Base-by-base conservation (phyloP, 2,888 invertebrate genomes). In the Nematopogon swammerdamellus region DNA sequence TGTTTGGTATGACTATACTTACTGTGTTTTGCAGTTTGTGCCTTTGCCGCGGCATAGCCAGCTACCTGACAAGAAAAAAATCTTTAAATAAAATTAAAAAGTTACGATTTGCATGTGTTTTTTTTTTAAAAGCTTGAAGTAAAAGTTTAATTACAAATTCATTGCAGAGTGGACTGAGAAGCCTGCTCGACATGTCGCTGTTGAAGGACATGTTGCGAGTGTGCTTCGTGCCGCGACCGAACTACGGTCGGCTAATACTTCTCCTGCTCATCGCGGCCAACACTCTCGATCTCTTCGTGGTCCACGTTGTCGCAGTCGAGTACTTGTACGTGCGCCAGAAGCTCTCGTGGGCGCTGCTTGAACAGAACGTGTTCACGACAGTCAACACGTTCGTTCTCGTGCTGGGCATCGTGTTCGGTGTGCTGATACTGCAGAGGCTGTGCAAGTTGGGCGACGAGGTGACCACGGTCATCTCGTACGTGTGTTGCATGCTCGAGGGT, bases 281-380 rank as follows among this genome's bases (percentile, higher is more conserved):
- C 60, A 65, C 63, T 56, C 72, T 59, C 60, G 36, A 36, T 14
- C 58, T 79, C 51, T 67, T 80, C 51, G 64, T 72, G 18, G 47
- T 73, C 3, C 71, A 76, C 53, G 85, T 77, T 19, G 50, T 64
- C n/a, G 59, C 67, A 10, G 70, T 89, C n/a, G 79, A 81, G 46
- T 89, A 84, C 60, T 59, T 87, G 56, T 90, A 86, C 57, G 65
- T 84, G 5, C 80, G 86, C 53, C 75, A 82, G 36, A 83, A 84
- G 58, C 82, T 91, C 43, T 72, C 82, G 18, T 91, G 89, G 90
- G 74, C 82, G 16, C 69, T 88, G 30, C 68, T 79, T 48, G 74
- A 85, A 20, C 88, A 77, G 57, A 87, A 86, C 0, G 65, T 73
- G 29, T 89, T 74, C 61, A 76, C 79, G 16, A 83, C 84, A 1